Conservation (phyloP, 2,113 vertebrate species). For the Plotosus lineatus region DNA sequence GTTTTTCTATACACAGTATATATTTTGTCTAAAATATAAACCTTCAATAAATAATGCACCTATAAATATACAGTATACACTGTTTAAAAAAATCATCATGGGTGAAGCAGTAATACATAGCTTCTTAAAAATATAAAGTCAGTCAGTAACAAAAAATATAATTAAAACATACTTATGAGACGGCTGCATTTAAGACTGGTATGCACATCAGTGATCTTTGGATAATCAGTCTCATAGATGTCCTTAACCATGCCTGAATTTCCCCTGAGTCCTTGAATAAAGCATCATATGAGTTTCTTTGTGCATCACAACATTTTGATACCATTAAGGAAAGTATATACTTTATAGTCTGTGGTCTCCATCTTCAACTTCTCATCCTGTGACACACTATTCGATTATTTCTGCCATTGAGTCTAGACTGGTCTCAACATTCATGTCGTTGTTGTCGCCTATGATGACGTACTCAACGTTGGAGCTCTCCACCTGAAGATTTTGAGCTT, state of each 20-base stretch:
- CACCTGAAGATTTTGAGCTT: conserved; percentile 56
- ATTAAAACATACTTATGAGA: neutral
- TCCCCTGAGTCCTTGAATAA: neutral
- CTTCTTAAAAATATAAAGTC: conserved; percentile 17
- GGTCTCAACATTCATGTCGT: conserved; percentile 60
- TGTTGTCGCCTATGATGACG: conserved; percentile 72
- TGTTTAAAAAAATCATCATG: neutral
- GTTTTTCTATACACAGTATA: neutral
- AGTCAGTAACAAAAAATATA: conserved; percentile 13
- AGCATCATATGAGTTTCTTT: neutral
- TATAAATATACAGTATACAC: too few species aligned
- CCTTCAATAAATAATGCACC: conserved; percentile 7
- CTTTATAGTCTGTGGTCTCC: too few species aligned
- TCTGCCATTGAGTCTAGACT: conserved; percentile 4
- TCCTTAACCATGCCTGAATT: conserved; percentile 16
- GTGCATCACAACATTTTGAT: neutral
- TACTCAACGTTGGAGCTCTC: conserved; percentile 60
- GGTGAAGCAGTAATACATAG: neutral
- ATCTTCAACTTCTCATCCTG: neutral
- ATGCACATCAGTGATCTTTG: neutral
- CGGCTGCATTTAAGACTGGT: neutral
- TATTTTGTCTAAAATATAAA: neutral
- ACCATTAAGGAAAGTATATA: neutral
- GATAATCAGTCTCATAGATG: neutral
- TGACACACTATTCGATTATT: neutral